Evolutionary conservation across 92 coral and sea anemone species (phyloP).

Genomic region (Ricordea florida): DNA sequence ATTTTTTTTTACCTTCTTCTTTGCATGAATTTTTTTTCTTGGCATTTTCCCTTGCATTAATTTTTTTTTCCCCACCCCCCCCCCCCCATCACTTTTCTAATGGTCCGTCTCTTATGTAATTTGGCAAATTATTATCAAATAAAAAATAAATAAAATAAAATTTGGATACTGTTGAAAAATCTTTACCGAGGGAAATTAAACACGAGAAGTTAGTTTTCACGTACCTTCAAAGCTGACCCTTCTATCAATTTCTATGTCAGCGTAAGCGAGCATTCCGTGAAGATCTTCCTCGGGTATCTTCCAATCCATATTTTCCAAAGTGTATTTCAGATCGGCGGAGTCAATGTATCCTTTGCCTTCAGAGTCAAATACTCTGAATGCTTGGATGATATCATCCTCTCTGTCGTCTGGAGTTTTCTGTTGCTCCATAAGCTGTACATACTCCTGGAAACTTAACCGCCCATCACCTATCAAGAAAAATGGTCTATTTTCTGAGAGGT

Average conservation of each 20-base stretch:
- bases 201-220: no score
- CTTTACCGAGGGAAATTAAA: no score
- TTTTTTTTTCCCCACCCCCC: no score
- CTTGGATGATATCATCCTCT: constrained; percentile 56
- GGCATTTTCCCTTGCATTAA: no score
- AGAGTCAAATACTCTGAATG: constrained; percentile 79
- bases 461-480: constrained; percentile 55
- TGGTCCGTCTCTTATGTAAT: no score
- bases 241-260: constrained; percentile 59
- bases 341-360: constrained; percentile 75
- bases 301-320: constrained; percentile 51
- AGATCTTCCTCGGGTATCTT: constrained; percentile 44
- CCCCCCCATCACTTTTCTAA: no score
- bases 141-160: no score
- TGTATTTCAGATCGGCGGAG: constrained; percentile 63
- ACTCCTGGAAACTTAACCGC: constrained; percentile 50
- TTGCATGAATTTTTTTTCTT: no score
- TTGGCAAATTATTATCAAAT: no score
- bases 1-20: no score
- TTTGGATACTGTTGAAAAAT: no score
- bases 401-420: constrained; percentile 64
- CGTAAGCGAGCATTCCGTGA: constrained; percentile 49
- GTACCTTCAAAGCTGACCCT: constrained; percentile 68
- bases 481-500: not conserved
- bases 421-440: constrained; percentile 69